Evolutionary conservation across 2,113 vertebrate genomes (phyloP), one percentile per base, ranked within the genome.

Genomic region (Megalops atlanticus): DNA sequence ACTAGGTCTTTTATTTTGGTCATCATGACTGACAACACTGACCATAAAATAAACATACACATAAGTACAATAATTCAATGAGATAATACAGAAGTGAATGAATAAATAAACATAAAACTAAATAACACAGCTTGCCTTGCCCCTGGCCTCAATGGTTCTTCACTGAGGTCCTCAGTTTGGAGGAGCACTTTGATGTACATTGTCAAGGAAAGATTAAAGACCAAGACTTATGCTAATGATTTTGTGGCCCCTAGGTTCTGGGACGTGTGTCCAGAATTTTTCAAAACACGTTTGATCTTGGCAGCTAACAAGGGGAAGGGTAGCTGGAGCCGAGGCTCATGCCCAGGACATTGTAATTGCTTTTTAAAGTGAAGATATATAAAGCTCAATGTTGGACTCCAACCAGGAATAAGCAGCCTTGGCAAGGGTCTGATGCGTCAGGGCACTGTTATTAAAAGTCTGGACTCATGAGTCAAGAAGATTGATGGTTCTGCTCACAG

Each of bases 281-380:
- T 89, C 84, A 89, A 64, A 76, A 82, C 79, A 72, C 4, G 81
- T 85, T 85, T 88, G 85, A 86, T 89, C 83, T 58, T 0, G 81
- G 87, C 70, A 73, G 52, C 47, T 77, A 82, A 78, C 64, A 73
- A 38, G 81, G 38, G 43, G 31, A 76, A 77, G 49, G 64, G 47
- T 77, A 33, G 27, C 14, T 71, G 52, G 81, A 75, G 52, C 78
- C 5, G 78, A 64, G 24, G 0, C 2, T 87, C 78, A 78, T 82
- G 81, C 52, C 81, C 1, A 39, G 1, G 80, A 27, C 87, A 21
- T 85, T 83, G 75, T 74, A 78, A 87, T 90, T 92, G 18, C 5
- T 1, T 78, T 78, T 81, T 82, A 83, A 75, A 80, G 79, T 21
- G 27, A 0, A 80, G 21, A 72, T 80, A 76, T 0, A 0, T 83